These are phyloP conservation scores for Lasioglossum morio DNA, from an alignment of 2,888 invertebrate species.

Conservation along the genomic window DNA sequence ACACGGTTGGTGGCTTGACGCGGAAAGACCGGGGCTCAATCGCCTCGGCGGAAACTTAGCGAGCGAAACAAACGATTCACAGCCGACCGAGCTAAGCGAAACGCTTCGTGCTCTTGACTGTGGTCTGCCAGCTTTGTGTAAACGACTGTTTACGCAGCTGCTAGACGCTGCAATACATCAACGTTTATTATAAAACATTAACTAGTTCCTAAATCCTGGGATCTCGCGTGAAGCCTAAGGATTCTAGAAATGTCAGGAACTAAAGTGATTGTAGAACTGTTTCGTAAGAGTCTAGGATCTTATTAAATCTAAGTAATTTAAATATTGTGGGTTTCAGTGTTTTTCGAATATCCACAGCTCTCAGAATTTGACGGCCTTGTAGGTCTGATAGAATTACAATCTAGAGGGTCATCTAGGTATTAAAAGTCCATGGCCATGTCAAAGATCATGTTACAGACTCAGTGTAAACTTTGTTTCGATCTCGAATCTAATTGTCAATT, in stretches of 20 bases:
- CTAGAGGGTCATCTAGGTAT: not conserved
- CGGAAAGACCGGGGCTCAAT: slow-evolving; percentile 69
- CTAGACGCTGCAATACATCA: not conserved
- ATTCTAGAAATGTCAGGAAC: not conserved
- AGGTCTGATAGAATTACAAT: not conserved
- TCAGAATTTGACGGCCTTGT: not conserved
- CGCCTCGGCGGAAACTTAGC: slow-evolving; percentile 44
- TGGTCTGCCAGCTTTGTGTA: not conserved
- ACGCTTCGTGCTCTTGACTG: slow-evolving; percentile 41
- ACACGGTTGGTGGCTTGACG: slow-evolving; percentile 74
- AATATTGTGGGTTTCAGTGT: not conserved
- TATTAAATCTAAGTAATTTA: not conserved
- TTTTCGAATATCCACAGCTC: not conserved
- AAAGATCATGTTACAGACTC: not conserved
- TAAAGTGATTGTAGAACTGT: not conserved
- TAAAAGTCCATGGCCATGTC: not conserved
- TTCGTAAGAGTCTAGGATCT: not conserved
- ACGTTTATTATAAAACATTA: not conserved
- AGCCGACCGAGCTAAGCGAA: slow-evolving; percentile 62
- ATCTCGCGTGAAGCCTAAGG: not conserved
- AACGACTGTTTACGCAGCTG: not conserved
- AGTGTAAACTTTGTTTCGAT: not conserved
- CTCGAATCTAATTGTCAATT: not conserved
- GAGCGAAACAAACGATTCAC: slow-evolving; percentile 65
- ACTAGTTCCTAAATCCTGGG: not conserved